Evolutionary conservation across 2,797 vertebrate species (phyloP), one percentile per base, ranked within the genome.

Genomic region (Sebastes steindachneri): DNA sequence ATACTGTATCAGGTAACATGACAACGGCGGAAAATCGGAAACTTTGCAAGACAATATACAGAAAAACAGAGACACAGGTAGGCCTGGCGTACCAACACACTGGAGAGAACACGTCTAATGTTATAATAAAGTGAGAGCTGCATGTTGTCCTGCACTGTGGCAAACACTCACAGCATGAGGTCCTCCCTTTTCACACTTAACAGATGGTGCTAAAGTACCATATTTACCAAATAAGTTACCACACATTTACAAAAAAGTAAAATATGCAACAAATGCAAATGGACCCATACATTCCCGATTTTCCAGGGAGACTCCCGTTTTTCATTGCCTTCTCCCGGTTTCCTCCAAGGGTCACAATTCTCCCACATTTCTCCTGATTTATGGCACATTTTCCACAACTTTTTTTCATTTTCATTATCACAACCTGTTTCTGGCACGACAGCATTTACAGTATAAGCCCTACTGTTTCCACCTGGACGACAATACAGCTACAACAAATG

Each of bases 1-100:
- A 87, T 83, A n/a, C 60, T 68, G 51, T 14, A 28, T 83, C 77
- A 74, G 68, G 69, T 70, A 51, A 77, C 59, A 71, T 45, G 84
- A 85, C 79, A 70, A 63, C 11, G 0, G 76, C 2, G 28, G 71
- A 80, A 81, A 88, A 90, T 73, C 7, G 1, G 55, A 82, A 79
- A 66, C 64, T 71, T 72, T 54, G 73, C 9, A 10, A 73, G 67
- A 79, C 25, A 69, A 45, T 23, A 33, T 19, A 71, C 10, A 62
- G 59, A 58, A 25, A 74, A 68, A 70, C 5, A 31, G 9, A 85
- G 14, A 74, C 21, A 26, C 53, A 37, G 21, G 45, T 15, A 45
- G 58, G 26, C 9, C 51, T 29, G 64, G 25, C 0, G 7, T 33
- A 33, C 0, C 19, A 7, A 21, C 41, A 48, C 23, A 11, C 23